A percentile compares a stretch with the other conserved stretches of the same genome.
These are phyloP conservation scores for Campylomormyrus numenius DNA, from an alignment of 2,113 vertebrate species.

Conservation along the genomic window DNA sequence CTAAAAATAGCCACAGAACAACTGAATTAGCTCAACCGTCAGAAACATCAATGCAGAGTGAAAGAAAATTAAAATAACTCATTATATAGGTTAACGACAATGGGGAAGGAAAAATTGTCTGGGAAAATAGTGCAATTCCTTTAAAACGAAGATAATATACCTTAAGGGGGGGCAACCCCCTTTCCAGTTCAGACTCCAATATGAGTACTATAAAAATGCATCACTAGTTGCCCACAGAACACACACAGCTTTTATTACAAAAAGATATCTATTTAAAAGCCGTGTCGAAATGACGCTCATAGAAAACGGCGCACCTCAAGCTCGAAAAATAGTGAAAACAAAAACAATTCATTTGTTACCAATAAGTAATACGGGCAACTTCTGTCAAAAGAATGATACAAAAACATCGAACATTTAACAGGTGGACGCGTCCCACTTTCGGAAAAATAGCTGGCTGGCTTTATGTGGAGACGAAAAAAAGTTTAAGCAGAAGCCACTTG, in stretches of 20 bases:
- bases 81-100: background rate
- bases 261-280: background rate
- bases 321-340: background rate
- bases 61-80: background rate
- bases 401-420: background rate
- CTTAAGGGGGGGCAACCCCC: background rate
- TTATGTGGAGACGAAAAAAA: background rate
- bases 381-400: background rate
- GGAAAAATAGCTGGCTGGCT: background rate
- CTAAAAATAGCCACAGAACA: background rate
- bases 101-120: background rate
- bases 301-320: background rate
- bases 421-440: background rate
- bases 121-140: background rate
- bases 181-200: background rate
- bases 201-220: background rate
- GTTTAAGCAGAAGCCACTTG: background rate
- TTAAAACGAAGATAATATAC: background rate
- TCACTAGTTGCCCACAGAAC: background rate
- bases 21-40: background rate
- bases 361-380: background rate
- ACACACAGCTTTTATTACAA: background rate
- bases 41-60: background rate
- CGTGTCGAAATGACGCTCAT: background rate
- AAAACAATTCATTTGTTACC: background rate